Conservation (phyloP, 2,888 invertebrate genomes). For the Eustalomyia histrio region DNA sequence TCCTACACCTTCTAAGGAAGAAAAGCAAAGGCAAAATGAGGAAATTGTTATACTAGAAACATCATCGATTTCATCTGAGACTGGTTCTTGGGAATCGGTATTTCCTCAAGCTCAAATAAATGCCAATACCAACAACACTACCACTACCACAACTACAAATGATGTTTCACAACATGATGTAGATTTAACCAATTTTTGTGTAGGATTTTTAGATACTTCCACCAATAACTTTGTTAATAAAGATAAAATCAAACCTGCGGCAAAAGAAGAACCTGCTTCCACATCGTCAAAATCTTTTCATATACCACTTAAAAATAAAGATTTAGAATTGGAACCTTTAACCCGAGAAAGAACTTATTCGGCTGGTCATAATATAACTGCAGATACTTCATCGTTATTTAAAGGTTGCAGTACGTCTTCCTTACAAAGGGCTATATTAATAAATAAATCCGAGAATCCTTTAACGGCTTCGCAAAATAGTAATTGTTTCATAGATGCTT, state of each 20-base stretch:
- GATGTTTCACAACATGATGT: conserved; percentile 48
- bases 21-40: conserved; percentile 83
- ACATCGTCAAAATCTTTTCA: conserved; percentile 38
- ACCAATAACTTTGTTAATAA: conserved; percentile 41
- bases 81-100: conserved; percentile 84
- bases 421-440: conserved; percentile 65
- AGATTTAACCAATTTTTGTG: conserved; percentile 79
- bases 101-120: conserved; percentile 78
- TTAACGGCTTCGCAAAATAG: conserved; percentile 73
- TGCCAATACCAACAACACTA: neutral
- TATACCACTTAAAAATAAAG: conserved; percentile 45
- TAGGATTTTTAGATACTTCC: conserved; percentile 77
- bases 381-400: conserved; percentile 68
- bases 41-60: conserved; percentile 83
- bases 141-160: neutral
- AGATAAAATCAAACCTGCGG: conserved; percentile 31
- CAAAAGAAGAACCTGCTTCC: conserved; percentile 28
- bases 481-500: conserved; percentile 89
- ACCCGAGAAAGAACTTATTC: conserved; percentile 68
- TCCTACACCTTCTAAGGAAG: conserved; percentile 80
- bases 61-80: conserved; percentile 84
- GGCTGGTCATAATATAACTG: conserved; percentile 65
- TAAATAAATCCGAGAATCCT: conserved; percentile 71
- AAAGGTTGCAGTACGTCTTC: conserved; percentile 71
- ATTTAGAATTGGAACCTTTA: conserved; percentile 60